A percentile compares a stretch with the other conserved stretches of the same genome.
These are phyloP conservation scores for Zootermopsis nevadensis DNA, from an alignment of 2,888 invertebrate genomes.

Conservation along the genomic window DNA sequence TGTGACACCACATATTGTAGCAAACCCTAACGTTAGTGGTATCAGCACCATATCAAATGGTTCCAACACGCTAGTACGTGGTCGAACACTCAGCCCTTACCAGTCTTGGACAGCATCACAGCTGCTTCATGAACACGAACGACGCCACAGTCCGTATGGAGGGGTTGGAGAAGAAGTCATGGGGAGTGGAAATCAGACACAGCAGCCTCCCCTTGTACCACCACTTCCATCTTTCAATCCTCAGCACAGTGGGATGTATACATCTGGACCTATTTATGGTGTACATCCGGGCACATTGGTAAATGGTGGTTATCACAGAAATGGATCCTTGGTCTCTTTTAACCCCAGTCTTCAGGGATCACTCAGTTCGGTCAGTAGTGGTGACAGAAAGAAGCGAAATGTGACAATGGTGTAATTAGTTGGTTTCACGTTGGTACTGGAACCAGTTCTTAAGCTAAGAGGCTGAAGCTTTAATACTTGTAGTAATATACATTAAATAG, in stretches of 20 bases:
- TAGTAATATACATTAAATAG: neutral
- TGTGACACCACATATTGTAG: slow-evolving; percentile 55
- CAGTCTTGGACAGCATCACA: slow-evolving; percentile 73
- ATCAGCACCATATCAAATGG: slow-evolving; percentile 54
- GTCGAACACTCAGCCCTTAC: slow-evolving; percentile 66
- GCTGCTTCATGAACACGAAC: slow-evolving; percentile 69
- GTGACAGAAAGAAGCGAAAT: slow-evolving; percentile 67
- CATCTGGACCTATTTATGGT: slow-evolving; percentile 52
- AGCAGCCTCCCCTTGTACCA: slow-evolving; percentile 66
- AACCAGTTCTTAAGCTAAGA: neutral
- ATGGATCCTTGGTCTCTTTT: slow-evolving; percentile 61
- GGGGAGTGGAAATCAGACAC: slow-evolving; percentile 9
- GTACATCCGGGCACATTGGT: slow-evolving; percentile 50
- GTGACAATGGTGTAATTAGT: slow-evolving; percentile 69
- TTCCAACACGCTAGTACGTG: slow-evolving; percentile 61
- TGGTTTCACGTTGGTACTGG: neutral
- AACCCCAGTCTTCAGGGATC: slow-evolving; percentile 69
- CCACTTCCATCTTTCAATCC: slow-evolving; percentile 64
- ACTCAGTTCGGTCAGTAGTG: slow-evolving; percentile 68
- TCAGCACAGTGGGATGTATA: slow-evolving; percentile 53
- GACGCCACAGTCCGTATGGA: slow-evolving; percentile 66
- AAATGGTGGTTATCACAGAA: slow-evolving; percentile 58
- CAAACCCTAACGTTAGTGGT: slow-evolving; percentile 52
- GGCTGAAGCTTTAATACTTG: neutral
- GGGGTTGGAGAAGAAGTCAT: slow-evolving; percentile 26